Evolutionary conservation across 2,797 vertebrate species (phyloP), one percentile per base, ranked within the genome.

Genomic region (Bryconaethiops microstoma): DNA sequence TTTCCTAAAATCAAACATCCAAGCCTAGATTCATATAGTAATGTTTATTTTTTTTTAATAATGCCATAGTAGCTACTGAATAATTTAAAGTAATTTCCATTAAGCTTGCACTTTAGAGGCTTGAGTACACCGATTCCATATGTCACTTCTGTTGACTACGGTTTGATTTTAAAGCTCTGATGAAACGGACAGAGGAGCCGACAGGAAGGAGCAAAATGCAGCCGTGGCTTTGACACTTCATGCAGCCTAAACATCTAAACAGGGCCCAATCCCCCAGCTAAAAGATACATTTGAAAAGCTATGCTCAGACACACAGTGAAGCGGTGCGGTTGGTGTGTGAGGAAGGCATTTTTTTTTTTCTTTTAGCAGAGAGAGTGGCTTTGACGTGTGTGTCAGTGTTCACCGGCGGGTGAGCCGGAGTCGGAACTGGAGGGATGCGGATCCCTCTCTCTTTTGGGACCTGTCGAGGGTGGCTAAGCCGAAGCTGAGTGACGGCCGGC

Each of bases 391-490:
- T 82, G 45, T 70, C 59, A 52, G 39, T 68, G 35, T 69, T 62
- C 63, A 65, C 13, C 16, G 25, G 29, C 29, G 63, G 39, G 63
- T 40, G 63, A 19, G 35, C 6, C 17, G 16, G 63, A 65, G 29
- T 21, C 35, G 29, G 35, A 40, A 57, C 64, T 63, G 50, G 64
- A 57, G 62, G 73, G 78, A 70, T 35, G 21, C 55, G n/a, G 48
- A 35, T 40, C 48, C 76, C 72, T 70, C 59, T 71, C 74, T 48
- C 68, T 67, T 67, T 67, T 19, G 60, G 73, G 79, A 78, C 78
- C 80, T 84, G 76, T 78, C 55, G 78, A 82, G 82, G 73, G 65
- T 75, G 80, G 77, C 63, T 82, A 81, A 85, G 76, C 78, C 82
- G 68, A 67, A 45, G 64, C 64, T 67, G 84, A 85, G 79, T 79